Evolutionary conservation across 2,888 invertebrate species (phyloP).

Genomic region (Callyntrura guangdongensis): DNA sequence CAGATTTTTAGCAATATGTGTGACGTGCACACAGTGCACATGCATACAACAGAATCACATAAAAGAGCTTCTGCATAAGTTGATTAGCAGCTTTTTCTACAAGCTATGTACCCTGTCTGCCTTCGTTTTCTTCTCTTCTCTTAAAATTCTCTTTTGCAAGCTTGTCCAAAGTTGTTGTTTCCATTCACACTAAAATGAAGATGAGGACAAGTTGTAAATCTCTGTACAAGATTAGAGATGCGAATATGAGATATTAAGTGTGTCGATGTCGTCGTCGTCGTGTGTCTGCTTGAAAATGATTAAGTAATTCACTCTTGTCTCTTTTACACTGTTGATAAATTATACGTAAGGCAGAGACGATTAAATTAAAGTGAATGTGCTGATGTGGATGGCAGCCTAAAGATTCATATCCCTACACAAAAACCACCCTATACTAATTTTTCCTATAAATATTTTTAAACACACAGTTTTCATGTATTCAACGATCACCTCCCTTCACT

Average conservation of each 20-base stretch:
- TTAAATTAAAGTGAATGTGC: constrained; percentile 27
- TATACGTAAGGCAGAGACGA: background rate
- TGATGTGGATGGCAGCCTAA: constrained; percentile 1
- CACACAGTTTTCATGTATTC: constrained; percentile 14
- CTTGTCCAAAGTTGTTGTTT: constrained; percentile 17
- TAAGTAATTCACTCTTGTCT: constrained; percentile 68
- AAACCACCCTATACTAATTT: constrained; percentile 1
- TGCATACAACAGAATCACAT: constrained; percentile 15
- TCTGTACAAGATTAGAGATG: constrained; percentile 30
- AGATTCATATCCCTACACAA: constrained; percentile 4
- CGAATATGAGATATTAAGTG: constrained; percentile 46
- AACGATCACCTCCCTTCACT: background rate
- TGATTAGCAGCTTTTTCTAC: constrained; percentile 27
- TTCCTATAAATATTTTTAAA: background rate
- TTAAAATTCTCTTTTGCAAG: constrained; percentile 36
- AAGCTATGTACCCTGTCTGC: background rate
- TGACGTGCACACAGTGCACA: constrained; percentile 12
- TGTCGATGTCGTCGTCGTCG: constrained; percentile 28
- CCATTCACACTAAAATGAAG: constrained; percentile 1
- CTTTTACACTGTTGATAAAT: constrained; percentile 57
- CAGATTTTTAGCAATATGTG: constrained; percentile 22
- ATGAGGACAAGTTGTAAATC: constrained; percentile 44
- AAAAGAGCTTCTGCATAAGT: constrained; percentile 19
- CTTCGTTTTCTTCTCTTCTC: background rate
- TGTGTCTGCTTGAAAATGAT: constrained; percentile 68